phyloP scores from a whole-genome alignment of 2,888 invertebrate genomes.

The Cylloceria caligata region DNA sequence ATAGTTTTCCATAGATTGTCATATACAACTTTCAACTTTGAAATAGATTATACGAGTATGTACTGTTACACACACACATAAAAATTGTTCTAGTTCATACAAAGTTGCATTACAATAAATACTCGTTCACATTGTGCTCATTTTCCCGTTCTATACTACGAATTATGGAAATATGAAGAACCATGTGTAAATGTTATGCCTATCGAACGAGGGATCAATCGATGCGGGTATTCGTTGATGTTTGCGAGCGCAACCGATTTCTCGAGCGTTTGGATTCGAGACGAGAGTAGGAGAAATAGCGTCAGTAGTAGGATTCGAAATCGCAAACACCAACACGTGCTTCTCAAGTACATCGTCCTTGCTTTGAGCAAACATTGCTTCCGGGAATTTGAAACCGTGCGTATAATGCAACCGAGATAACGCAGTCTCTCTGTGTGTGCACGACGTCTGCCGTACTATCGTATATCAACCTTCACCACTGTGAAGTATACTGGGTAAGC shows the following conservation, averaged over 20 bases:
- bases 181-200: no score
- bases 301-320: conserved; percentile 15
- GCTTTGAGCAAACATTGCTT: conserved; percentile 51
- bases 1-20: no score
- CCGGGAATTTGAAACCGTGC: conserved; percentile 43
- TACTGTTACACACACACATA: no score
- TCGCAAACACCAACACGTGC: conserved; percentile 9
- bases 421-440: conserved; percentile 22
- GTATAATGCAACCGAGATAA: conserved; percentile 53
- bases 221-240: conserved; percentile 43
- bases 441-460: conserved; percentile 28
- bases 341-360: conserved; percentile 43
- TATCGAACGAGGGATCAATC: conserved; percentile 42
- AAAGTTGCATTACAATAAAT: no score
- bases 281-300: conserved; percentile 46
- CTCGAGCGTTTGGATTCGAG: conserved; percentile 41
- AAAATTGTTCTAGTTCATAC: no score
- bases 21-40: no score
- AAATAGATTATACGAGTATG: no score
- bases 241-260: conserved; percentile 48
- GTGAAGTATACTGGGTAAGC: conserved; percentile 2
- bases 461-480: conserved; percentile 35
- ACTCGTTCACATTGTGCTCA: no score
- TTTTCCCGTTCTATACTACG: no score
- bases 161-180: no score